Conservation (phyloP, 2,888 invertebrate species). For the Cephus nigrinus region DNA sequence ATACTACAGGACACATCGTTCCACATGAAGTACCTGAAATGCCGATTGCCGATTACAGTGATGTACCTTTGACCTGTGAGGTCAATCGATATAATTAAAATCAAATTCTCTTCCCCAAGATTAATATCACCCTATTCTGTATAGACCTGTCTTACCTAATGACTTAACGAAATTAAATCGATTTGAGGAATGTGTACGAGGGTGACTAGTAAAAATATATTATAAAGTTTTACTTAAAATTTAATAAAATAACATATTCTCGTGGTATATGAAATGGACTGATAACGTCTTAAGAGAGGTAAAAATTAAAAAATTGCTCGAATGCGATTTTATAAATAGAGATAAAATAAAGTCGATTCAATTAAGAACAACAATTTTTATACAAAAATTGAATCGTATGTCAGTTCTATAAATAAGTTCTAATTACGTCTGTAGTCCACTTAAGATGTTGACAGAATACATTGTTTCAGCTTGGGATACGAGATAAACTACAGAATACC, state of each 20-base stretch:
- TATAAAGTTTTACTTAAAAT: neutral
- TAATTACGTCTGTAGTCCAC: no score
- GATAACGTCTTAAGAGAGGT: neutral
- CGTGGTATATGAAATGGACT: no score
- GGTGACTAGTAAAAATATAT: neutral
- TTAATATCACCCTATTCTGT: neutral
- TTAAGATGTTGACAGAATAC: no score
- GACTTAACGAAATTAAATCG: neutral
- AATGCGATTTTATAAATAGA: neutral
- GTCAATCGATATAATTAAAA: conserved; percentile 5
- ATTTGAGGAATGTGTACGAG: neutral
- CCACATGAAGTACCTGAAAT: neutral
- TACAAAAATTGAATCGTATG: no score
- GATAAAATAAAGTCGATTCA: neutral
- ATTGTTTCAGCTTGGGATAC: no score
- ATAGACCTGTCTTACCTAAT: neutral
- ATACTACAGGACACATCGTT: neutral
- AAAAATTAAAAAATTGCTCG: neutral
- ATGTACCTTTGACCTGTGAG: neutral
- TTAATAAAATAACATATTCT: neutral
- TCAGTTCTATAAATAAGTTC: no score
- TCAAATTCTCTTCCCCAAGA: neutral
- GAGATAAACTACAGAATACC: no score
- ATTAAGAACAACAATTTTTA: neutral
- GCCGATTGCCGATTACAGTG: neutral